Percentiles rank a stretch among this genome's conserved stretches.
Evolutionary conservation across 1,140 invertebrate species (phyloP).

Genomic region (Cotesia chilonis): DNA sequence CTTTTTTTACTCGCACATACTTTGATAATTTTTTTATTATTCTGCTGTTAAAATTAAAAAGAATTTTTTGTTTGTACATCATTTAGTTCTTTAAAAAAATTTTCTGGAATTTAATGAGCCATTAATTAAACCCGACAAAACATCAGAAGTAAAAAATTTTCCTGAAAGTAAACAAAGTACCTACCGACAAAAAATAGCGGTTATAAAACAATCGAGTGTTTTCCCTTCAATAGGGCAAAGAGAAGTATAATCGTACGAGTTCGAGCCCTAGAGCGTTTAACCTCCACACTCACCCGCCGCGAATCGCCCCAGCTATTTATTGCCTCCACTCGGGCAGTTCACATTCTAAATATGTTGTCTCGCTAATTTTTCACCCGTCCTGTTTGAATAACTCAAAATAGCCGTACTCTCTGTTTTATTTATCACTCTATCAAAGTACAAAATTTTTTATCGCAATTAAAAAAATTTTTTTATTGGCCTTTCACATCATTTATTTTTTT

Average conservation of each 20-base stretch:
- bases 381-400: not conserved
- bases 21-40: too few species aligned
- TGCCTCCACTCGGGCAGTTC: constrained; percentile 63
- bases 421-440: not conserved
- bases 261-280: constrained; percentile 40
- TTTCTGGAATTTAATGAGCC: too few species aligned
- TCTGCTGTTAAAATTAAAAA: too few species aligned
- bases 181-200: not conserved
- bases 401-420: not conserved
- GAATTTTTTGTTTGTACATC: too few species aligned
- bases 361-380: constrained; percentile 43
- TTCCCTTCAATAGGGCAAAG: constrained; percentile 34
- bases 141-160: too few species aligned
- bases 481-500: not conserved
- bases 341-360: constrained; percentile 65
- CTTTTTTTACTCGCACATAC: too few species aligned
- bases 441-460: too few species aligned
- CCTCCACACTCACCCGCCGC: constrained; percentile 38
- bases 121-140: too few species aligned
- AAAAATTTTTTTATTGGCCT: not conserved
- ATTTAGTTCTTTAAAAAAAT: too few species aligned
- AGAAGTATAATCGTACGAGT: constrained; percentile 53
- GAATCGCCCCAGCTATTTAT: constrained; percentile 57
- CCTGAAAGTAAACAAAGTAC: too few species aligned
- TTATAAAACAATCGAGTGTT: constrained; percentile 28